Conservation (phyloP, 2,888 invertebrate species). For the Polyommatus icarus region DNA sequence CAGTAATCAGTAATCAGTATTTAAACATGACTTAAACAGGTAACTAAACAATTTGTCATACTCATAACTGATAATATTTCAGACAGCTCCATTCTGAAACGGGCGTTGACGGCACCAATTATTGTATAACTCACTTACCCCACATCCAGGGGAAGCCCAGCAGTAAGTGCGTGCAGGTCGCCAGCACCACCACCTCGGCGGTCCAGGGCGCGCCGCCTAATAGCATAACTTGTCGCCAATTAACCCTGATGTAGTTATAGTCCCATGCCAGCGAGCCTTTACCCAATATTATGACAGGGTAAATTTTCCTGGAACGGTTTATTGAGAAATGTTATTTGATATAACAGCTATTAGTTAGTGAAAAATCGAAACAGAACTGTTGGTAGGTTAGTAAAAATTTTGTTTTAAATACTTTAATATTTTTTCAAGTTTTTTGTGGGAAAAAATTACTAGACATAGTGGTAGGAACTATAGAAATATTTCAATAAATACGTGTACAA, state of each 20-base stretch:
- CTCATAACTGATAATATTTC: neutral
- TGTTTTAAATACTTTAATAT: no score
- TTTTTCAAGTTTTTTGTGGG: no score
- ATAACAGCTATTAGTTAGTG: neutral
- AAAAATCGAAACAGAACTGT: neutral
- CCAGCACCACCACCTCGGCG: slow-evolving; percentile 58
- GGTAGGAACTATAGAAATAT: neutral
- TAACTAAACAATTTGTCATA: neutral
- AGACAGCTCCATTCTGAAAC: neutral
- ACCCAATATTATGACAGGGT: slow-evolving; percentile 69
- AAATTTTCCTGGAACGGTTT: slow-evolving; percentile 59
- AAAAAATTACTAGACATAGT: no score
- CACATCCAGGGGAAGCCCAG: slow-evolving; percentile 68
- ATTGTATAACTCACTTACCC: slow-evolving; percentile 53
- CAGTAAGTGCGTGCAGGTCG: slow-evolving; percentile 57
- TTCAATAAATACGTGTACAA: neutral
- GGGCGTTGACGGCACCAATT: neutral
- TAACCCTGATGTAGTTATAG: slow-evolving; percentile 57
- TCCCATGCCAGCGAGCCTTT: slow-evolving; percentile 70
- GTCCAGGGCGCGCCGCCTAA: slow-evolving; percentile 68
- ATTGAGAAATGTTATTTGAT: neutral
- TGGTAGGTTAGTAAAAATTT: neutral
- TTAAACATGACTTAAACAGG: neutral
- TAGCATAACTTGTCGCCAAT: slow-evolving; percentile 59
- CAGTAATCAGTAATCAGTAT: no score